Evolutionary conservation across 2,113 vertebrate genomes (phyloP).

Genomic region (Terrapene triunguis): DNA sequence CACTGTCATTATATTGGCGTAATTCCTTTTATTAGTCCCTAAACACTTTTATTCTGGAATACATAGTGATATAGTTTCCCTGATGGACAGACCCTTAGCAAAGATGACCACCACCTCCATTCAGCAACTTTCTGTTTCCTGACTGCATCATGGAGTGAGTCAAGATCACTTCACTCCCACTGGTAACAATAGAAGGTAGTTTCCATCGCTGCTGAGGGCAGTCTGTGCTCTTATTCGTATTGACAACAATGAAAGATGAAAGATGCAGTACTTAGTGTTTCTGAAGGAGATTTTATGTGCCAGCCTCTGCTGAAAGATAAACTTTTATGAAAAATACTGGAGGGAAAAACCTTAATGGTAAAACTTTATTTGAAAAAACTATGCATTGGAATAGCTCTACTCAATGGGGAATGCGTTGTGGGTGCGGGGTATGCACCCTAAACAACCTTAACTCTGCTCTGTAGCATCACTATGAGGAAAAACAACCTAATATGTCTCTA

Average conservation of each 20-base stretch:
- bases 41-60: background rate
- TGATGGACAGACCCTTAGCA: background rate
- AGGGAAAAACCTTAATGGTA: background rate
- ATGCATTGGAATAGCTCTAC: background rate
- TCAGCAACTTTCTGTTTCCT: background rate
- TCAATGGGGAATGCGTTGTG: background rate
- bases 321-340: background rate
- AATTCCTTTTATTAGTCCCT: background rate
- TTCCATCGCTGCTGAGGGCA: background rate
- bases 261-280: background rate
- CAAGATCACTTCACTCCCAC: background rate
- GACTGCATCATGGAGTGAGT: background rate
- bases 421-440: background rate
- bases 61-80: background rate
- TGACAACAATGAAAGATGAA: background rate
- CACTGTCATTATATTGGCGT: background rate
- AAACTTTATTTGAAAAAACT: background rate
- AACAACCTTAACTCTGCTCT: slow-evolving; percentile 20
- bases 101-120: rapidly evolving
- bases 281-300: background rate
- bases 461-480: slow-evolving; percentile 4
- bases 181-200: background rate
- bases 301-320: background rate
- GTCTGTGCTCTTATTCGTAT: background rate
- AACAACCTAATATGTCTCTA: slow-evolving; percentile 8